These are phyloP conservation scores for Gorsachius goisagi DNA, from an alignment of 2,113 vertebrate species.

Conservation along the genomic window DNA sequence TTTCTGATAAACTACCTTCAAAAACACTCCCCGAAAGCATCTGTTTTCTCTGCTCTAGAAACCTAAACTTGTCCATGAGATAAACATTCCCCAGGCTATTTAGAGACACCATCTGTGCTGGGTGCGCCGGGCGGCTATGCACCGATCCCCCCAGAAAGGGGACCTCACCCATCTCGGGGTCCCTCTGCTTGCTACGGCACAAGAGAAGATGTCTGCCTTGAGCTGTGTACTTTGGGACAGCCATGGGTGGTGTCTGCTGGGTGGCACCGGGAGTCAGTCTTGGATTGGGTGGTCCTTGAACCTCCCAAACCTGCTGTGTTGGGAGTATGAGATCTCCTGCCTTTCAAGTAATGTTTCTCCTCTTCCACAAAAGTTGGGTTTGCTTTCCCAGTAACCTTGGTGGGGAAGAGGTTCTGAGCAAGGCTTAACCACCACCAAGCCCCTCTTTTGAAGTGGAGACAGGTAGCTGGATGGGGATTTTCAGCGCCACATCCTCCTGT, in stretches of 20 bases:
- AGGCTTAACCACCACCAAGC: not conserved
- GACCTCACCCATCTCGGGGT: not conserved
- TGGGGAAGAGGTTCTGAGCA: not conserved
- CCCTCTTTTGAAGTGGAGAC: not conserved
- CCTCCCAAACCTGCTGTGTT: not conserved
- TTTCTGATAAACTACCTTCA: constrained; percentile 9
- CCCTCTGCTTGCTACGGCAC: not conserved
- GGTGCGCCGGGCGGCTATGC: not conserved
- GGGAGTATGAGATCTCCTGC: not conserved
- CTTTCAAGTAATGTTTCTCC: not conserved
- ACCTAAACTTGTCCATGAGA: constrained; percentile 43
- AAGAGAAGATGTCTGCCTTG: not conserved
- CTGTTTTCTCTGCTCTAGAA: constrained; percentile 60
- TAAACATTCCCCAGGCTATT: constrained; percentile 44
- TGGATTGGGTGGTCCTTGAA: not conserved
- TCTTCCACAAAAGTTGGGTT: not conserved
- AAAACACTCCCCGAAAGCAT: constrained; percentile 37
- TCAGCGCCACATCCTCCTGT: not conserved
- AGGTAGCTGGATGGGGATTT: not conserved
- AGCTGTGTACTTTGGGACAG: not conserved
- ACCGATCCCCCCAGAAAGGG: not conserved
- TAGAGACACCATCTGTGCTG: constrained; percentile 49
- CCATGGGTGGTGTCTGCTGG: not conserved
- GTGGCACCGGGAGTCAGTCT: not conserved
- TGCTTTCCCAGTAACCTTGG: not conserved